Conservation (phyloP, 2,113 vertebrate genomes). For the Colius striatus region DNA sequence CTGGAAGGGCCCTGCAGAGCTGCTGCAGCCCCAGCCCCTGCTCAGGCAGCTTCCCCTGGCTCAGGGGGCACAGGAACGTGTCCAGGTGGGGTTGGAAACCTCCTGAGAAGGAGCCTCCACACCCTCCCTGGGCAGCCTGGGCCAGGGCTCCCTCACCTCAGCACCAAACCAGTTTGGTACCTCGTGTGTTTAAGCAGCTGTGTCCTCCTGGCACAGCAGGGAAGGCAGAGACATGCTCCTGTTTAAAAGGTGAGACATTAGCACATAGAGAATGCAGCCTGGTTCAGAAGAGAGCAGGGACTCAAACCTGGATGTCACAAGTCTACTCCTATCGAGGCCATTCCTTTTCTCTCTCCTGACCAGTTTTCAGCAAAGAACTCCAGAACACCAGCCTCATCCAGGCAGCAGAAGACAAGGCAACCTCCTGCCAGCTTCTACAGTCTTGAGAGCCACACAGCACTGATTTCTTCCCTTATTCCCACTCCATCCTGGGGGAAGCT, state of each 20-base stretch:
- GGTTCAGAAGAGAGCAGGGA: not conserved
- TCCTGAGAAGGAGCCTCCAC: too few species aligned
- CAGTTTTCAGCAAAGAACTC: not conserved
- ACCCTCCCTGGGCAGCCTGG: too few species aligned
- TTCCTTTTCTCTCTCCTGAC: not conserved
- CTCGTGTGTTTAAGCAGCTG: not conserved
- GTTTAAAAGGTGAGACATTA: not conserved
- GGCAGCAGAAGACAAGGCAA: not conserved
- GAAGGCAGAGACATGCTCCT: not conserved
- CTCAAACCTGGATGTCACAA: not conserved
- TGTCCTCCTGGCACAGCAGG: fast-evolving
- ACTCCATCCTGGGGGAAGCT: not conserved
- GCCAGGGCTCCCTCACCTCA: too few species aligned
- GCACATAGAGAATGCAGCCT: not conserved
- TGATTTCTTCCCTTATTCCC: not conserved
- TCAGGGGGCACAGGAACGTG: too few species aligned
- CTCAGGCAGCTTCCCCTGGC: too few species aligned
- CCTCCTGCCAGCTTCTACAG: not conserved
- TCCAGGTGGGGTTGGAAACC: too few species aligned
- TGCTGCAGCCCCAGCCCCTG: too few species aligned
- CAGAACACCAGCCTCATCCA: not conserved
- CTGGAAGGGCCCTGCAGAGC: too few species aligned
- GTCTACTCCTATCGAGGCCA: not conserved
- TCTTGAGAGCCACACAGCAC: not conserved
- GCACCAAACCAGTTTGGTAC: too few species aligned